Conservation (phyloP, 1,140 invertebrate genomes). For the Asobara japonica region DNA sequence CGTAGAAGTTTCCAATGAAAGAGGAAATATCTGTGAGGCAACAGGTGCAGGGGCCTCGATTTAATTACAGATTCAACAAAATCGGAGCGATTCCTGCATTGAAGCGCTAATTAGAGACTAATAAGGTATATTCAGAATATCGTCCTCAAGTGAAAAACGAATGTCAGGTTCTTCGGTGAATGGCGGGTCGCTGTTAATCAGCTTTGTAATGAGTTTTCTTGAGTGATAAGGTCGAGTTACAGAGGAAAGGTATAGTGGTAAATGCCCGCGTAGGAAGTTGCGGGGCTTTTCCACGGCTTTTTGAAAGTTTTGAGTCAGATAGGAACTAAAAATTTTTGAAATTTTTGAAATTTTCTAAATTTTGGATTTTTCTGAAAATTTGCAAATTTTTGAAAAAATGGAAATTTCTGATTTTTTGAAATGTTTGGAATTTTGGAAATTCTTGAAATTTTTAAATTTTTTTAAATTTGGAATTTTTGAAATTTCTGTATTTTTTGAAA, state of each 20-base stretch:
- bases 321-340: too few species aligned
- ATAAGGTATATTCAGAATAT: neutral
- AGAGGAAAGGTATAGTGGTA: neutral
- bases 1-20: neutral
- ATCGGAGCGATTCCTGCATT: neutral
- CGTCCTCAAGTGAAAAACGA: neutral
- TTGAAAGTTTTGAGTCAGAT: too few species aligned
- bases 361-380: too few species aligned
- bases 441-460: too few species aligned
- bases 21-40: neutral
- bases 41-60: neutral
- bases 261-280: too few species aligned
- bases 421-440: too few species aligned
- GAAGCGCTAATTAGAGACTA: neutral
- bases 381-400: too few species aligned
- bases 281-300: too few species aligned
- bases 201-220: constrained; percentile 1
- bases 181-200: neutral
- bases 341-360: too few species aligned
- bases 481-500: too few species aligned
- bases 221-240: neutral
- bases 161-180: neutral
- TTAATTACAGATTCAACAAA: constrained; percentile 1
- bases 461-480: too few species aligned
- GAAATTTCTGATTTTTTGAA: too few species aligned